These are phyloP conservation scores for Drosophila nikananu DNA, from an alignment of 1,140 invertebrate species.

Conservation along the genomic window DNA sequence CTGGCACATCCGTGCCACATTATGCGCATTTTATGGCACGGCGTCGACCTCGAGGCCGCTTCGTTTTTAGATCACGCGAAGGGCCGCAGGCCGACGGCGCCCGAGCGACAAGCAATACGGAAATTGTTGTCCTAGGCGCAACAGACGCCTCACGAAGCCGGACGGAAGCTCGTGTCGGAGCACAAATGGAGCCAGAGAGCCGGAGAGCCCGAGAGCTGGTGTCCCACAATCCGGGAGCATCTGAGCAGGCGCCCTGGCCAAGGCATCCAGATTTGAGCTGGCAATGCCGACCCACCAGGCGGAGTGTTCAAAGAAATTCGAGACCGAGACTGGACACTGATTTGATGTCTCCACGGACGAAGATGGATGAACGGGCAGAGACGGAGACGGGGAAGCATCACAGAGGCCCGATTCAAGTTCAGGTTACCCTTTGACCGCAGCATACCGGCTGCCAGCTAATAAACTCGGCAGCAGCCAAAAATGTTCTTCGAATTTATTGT, in stretches of 20 bases:
- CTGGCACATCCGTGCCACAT: slow-evolving; percentile 81
- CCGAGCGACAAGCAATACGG: slow-evolving; percentile 51
- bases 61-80: slow-evolving; percentile 73
- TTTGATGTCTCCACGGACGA: slow-evolving; percentile 64
- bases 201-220: not conserved
- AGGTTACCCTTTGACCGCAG: slow-evolving; percentile 70
- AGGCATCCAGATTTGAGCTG: slow-evolving; percentile 38
- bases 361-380: slow-evolving; percentile 60
- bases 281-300: slow-evolving; percentile 49
- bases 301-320: slow-evolving; percentile 28
- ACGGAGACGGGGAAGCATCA: not conserved
- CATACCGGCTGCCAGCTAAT: slow-evolving; percentile 73
- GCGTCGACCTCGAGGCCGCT: slow-evolving; percentile 61
- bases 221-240: slow-evolving; percentile 25
- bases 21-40: slow-evolving; percentile 84
- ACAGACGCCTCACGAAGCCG: slow-evolving; percentile 54
- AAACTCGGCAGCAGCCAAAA: slow-evolving; percentile 66
- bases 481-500: slow-evolving; percentile 78
- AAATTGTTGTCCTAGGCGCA: slow-evolving; percentile 82
- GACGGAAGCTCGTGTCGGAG: slow-evolving; percentile 24
- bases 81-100: slow-evolving; percentile 17
- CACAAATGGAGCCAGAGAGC: slow-evolving; percentile 7
- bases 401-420: slow-evolving; percentile 30
- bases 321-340: slow-evolving; percentile 58
- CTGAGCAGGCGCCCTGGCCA: slow-evolving; percentile 47